Evolutionary conservation across 2,797 vertebrate species (phyloP).

Genomic region (Crenuchus spilurus): DNA sequence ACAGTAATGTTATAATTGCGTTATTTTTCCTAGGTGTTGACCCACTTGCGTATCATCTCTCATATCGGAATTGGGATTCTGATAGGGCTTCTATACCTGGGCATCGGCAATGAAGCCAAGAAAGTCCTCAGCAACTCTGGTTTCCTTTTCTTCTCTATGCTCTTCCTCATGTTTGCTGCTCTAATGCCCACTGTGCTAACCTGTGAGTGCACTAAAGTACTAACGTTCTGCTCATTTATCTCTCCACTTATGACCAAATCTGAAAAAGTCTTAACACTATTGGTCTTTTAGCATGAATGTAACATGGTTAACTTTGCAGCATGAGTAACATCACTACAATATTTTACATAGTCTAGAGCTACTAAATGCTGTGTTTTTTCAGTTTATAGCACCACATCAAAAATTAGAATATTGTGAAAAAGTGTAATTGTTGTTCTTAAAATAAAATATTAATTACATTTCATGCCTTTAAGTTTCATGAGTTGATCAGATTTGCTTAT

Average conservation of each 20-base stretch:
- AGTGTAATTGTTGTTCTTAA: too few relatives aligned
- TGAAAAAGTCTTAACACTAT: too few relatives aligned
- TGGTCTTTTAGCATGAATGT: not conserved
- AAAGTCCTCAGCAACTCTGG: constrained; percentile 90
- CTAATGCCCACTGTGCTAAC: constrained; percentile 90
- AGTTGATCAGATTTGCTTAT: too few relatives aligned
- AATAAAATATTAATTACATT: too few relatives aligned
- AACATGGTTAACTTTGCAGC: not conserved
- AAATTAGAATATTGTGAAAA: too few relatives aligned
- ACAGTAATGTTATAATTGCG: not conserved
- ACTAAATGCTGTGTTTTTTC: not conserved
- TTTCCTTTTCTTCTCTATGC: constrained; percentile 98
- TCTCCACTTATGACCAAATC: not conserved
- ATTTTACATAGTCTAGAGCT: not conserved
- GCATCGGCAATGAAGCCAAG: constrained; percentile 93
- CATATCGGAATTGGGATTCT: constrained; percentile 91
- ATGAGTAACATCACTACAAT: not conserved
- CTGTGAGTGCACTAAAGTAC: constrained; percentile 73
- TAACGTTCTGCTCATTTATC: not conserved
- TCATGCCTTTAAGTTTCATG: too few relatives aligned
- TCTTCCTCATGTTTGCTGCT: constrained; percentile 88
- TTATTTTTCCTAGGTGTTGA: constrained; percentile 83
- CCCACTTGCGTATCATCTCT: constrained; percentile 89
- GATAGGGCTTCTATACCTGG: constrained; percentile 93
- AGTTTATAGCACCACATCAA: too few relatives aligned